phyloP scores from a whole-genome alignment of 2,113 vertebrate genomes.

The Vireo altiloquus region DNA sequence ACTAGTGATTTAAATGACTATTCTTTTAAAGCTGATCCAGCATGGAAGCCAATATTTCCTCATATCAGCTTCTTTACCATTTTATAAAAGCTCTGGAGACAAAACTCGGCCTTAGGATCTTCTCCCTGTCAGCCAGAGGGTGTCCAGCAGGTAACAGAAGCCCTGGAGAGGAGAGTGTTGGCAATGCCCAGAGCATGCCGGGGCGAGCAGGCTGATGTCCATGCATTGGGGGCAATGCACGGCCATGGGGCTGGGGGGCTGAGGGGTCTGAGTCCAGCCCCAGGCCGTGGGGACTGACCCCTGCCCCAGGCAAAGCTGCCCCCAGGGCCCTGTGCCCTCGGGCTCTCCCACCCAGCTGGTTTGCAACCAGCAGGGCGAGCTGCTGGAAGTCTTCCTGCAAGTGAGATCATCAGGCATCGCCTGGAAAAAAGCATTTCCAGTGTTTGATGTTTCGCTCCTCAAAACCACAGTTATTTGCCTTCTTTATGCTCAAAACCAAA shows the following conservation, averaged over 20 bases:
- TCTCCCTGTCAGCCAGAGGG: background rate
- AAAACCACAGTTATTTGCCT: background rate
- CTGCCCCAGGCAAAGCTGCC: background rate
- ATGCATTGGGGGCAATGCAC: fast-evolving
- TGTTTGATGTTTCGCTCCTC: background rate
- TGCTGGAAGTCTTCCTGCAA: background rate
- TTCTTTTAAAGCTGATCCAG: background rate
- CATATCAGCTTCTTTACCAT: background rate
- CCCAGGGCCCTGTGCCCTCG: fast-evolving
- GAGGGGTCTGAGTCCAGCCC: background rate
- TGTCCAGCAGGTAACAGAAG: background rate
- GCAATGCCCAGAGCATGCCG: fast-evolving
- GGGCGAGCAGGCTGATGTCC: fast-evolving
- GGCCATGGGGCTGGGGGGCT: background rate
- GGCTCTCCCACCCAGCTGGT: background rate
- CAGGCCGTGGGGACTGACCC: background rate
- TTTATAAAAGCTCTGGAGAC: background rate
- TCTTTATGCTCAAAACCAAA: background rate
- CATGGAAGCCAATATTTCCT: background rate
- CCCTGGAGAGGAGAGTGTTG: no score
- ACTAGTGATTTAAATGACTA: background rate
- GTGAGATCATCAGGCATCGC: background rate
- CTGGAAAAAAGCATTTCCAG: background rate
- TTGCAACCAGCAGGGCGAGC: background rate
- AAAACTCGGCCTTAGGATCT: background rate